Evolutionary conservation across 2,113 vertebrate species (phyloP), one percentile per base, ranked within the genome.

Genomic region (Tupaia chinensis): DNA sequence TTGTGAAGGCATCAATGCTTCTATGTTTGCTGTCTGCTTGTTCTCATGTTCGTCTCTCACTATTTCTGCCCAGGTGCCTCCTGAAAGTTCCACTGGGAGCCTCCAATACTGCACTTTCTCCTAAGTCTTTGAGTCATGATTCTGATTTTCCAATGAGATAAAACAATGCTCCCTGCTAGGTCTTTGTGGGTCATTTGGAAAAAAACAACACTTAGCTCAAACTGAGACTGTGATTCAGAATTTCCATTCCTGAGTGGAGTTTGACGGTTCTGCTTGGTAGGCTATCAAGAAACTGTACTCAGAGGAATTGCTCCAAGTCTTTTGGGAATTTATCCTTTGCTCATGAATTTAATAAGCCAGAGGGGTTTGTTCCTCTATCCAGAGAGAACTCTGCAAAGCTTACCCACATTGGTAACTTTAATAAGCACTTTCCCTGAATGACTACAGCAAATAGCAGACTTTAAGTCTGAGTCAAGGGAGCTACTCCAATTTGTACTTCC

Each of bases 181-280:
- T 22, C 32, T 81, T 85, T 56, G 29, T 88, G 73, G 73, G 54
- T 95, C 32, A 76, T 44, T 95, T 92, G 54, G 73, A 22, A 69
- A 79, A 95, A 88, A 66, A 81, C 32, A 89, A 77, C 53, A 90
- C 22, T 93, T 63, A 83, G 29, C 66, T 92, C 19, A 91, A 74
- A 85, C 78, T 61, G 14, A 58, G 66, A 84, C 63, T 53, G 25
- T 91, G 77, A 87, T 68, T 95, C 78, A 91, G 27, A 96, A 90
- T 81, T 93, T 89, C 87, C 25, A 81, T 19, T 80, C 54, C 54
- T 85, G 69, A 54, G 20, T 74, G 11, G 74, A 87, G 6, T 88
- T 72, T 93, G 78, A 9, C 54, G 72, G 34, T 85, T 32, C 29
- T 53, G 53, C 34, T 92, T 84, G 53, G 32, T 80, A 54, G 11